Evolutionary conservation across 2,888 invertebrate genomes (phyloP), one percentile per base, ranked within the genome.

Genomic region (Drosophila ustulata): DNA sequence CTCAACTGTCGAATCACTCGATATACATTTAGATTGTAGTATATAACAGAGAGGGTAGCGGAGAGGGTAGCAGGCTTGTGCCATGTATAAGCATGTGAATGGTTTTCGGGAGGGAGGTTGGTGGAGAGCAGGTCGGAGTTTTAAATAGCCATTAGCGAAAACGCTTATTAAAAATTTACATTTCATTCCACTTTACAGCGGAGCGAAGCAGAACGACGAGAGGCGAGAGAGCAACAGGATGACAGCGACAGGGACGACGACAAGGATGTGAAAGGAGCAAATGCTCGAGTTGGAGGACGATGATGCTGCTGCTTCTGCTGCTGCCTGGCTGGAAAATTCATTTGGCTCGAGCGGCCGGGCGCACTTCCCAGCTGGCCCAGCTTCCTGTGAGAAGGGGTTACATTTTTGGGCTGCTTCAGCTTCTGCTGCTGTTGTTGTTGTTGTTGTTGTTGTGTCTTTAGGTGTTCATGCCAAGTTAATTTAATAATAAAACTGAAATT

Each of bases 91-190:
- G 70, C 59, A 72, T 72, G 68, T 64, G 80, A 7, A 28, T 25
- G 62, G 46, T 8, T 18, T 18, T 18, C 18, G 9, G 18, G 28
- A 34, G 13, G 13, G 4, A 3, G 49, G n/a, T 45, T 34, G 37
- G 30, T 28, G 65, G 11, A 66, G 43, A 43, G 69, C 72, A 68
- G 70, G 71, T 82, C 77, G 81, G 82, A 87, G 80, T 89, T 88
- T 88, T 89, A 91, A 91, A 91, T 91, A 90, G 91, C 91, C 91
- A 91, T 91, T 91, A 91, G 91, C 91, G 89, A 90, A 91, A 91
- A 90, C 88, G 91, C 91, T 91, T 91, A 91, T 91, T 91, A 91
- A 91, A 91, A 91, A 91, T 91, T 91, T 91, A 91, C 90, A 90
- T 91, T 91, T 90, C 89, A 90, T 89, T 88, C 87, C 83, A 86